Evolutionary conservation across 2,888 invertebrate genomes (phyloP).

Genomic region (Eulithis testata): DNA sequence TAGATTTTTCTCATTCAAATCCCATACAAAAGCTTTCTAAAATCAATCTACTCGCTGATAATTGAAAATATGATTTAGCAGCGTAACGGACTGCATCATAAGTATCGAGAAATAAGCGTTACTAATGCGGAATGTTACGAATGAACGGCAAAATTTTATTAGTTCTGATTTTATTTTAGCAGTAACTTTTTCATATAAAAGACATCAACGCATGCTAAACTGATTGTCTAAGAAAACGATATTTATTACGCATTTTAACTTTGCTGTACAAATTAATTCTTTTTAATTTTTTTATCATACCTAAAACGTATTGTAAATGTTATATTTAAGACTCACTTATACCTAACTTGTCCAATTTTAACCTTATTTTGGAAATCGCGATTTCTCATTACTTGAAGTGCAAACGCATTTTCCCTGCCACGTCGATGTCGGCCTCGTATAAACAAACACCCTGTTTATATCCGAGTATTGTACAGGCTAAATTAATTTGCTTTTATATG

Average conservation of each 20-base stretch:
- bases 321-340: too few species aligned
- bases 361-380: constrained; percentile 10
- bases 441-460: constrained; percentile 67
- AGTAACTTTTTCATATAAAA: constrained; percentile 2
- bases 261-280: too few species aligned
- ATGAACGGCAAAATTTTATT: too few species aligned
- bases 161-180: too few species aligned
- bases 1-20: constrained; percentile 59
- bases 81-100: constrained; percentile 6
- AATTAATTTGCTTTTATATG: constrained; percentile 78
- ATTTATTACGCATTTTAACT: too few species aligned
- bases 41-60: constrained; percentile 62
- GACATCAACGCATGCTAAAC: constrained; percentile 14
- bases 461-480: constrained; percentile 66
- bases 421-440: constrained; percentile 48
- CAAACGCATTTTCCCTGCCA: constrained; percentile 35
- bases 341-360: too few species aligned
- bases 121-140: not conserved
- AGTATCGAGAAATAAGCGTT: constrained; percentile 1
- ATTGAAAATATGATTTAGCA: constrained; percentile 53
- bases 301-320: too few species aligned
- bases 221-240: too few species aligned
- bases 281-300: too few species aligned
- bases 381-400: constrained; percentile 25
- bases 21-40: constrained; percentile 65